phyloP scores from a whole-genome alignment of 2,113 vertebrate species.

The Actenoides hombroni region DNA sequence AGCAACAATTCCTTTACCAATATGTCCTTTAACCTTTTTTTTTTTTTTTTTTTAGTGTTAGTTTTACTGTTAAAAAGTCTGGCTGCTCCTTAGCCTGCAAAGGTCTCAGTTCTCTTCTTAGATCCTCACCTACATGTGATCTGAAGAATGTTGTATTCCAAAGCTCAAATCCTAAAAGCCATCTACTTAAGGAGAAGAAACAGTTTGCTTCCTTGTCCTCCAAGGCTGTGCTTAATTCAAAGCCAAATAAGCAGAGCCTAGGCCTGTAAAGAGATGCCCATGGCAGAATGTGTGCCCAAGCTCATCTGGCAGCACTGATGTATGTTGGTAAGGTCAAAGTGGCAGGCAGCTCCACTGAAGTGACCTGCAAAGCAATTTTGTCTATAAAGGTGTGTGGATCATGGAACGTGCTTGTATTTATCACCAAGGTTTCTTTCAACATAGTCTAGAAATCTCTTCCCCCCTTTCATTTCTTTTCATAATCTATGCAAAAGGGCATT shows the following conservation, averaged over 20 bases:
- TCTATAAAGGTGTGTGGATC: neutral
- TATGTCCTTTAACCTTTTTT: neutral
- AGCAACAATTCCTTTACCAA: neutral
- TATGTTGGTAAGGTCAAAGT: neutral
- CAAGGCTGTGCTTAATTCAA: neutral
- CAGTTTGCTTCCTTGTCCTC: neutral
- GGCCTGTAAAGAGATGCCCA: neutral
- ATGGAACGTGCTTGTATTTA: neutral
- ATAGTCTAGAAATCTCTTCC: neutral
- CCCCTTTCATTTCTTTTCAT: neutral
- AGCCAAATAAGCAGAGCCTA: neutral
- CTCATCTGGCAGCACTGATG: neutral
- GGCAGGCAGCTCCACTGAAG: neutral
- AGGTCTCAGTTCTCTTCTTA: neutral
- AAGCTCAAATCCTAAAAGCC: neutral
- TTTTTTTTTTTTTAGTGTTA: neutral
- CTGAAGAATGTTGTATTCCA: neutral
- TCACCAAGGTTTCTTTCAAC: neutral
- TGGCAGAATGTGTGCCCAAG: neutral
- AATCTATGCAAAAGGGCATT: neutral
- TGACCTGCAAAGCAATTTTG: neutral
- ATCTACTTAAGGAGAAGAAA: neutral
- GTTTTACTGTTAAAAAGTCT: neutral
- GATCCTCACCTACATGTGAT: neutral
- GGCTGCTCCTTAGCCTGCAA: neutral